A percentile compares a stretch with the other conserved stretches of the same genome.
These are phyloP conservation scores for Oryzias sinensis DNA, from an alignment of 2,797 vertebrate species.

Conservation along the genomic window DNA sequence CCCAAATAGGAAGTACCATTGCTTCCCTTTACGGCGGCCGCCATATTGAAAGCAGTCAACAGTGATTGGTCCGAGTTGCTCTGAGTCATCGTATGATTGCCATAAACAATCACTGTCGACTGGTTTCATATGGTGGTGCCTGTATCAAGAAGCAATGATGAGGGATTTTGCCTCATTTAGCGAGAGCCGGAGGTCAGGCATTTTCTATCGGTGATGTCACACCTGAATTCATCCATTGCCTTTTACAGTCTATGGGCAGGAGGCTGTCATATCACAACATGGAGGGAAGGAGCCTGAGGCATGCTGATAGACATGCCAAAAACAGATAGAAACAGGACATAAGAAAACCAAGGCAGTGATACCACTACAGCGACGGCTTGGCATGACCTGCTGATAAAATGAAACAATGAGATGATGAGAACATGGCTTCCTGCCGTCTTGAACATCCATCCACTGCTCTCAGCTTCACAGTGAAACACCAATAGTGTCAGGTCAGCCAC, in stretches of 20 bases:
- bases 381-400: constrained; percentile 30
- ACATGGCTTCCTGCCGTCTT: constrained; percentile 14
- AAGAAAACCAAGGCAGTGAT: constrained; percentile 32
- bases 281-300: constrained; percentile 24
- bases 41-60: no score
- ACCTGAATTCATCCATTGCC: no score
- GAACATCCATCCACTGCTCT: constrained; percentile 13
- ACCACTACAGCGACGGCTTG: constrained; percentile 19
- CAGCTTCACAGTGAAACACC: constrained; percentile 21
- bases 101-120: no score
- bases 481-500: constrained; percentile 5
- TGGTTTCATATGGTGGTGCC: no score
- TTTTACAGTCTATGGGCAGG: not conserved
- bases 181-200: no score
- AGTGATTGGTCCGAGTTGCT: no score
- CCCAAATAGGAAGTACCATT: no score
- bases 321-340: constrained; percentile 35
- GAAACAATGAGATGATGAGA: constrained; percentile 32
- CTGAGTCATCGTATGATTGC: no score
- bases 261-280: constrained; percentile 39
- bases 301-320: constrained; percentile 25
- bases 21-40: no score
- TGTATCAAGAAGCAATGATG: no score
- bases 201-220: no score
- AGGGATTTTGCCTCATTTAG: no score